Base-by-base conservation (phyloP, 1,140 invertebrate species). In the Berghia stephanieae region DNA sequence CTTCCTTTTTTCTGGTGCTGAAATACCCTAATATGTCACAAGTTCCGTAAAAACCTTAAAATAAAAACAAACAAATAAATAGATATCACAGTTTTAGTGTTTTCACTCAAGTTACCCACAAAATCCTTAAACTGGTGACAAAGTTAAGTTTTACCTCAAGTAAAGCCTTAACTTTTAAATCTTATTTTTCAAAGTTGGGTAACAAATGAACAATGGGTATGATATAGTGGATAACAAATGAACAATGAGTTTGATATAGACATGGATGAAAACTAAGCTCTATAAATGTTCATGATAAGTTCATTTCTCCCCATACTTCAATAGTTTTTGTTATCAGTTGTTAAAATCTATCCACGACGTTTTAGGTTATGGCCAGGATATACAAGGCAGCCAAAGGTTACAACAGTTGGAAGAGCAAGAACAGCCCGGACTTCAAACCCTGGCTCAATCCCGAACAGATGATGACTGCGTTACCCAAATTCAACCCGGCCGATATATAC, bases 361-460 rank as follows among this genome's bases (percentile, higher is more conserved):
- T 75, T 13, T 80, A 91, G 90, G 87, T 96, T 77, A 93, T 96
- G 6, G 93, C 94, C 86, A 93, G 94, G 83, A 90, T 97, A 67
- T 93, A 95, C 77, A 94, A 95, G 86, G 95, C 95, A 13, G 93
- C 94, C 27, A 86, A 93, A 24, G 92, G 92, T 36, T 96, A 96
- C 88, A 90, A 92, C 13, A 90, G 90, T 27, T 97, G 96, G 96
- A 97, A 97, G 89, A 87, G 89, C 72, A 92, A 93, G 52, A 92
- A 94, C 84, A 92, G 93, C 82, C 94, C 95, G 5, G 91, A 93
- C 84, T 92, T 91, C 79, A 96, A 96, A 88, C 95, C 95, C 2
- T 96, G 95, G 95, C 91, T 95, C 74, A 93, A 92, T 88, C 95
- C 95, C 0, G 95, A 96, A 85, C 94, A 96, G 89, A 94, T 94